Percentiles rank a stretch among this genome's conserved stretches.
phyloP scores from a whole-genome alignment of 2,888 invertebrate species.

The Drosophila greeni region DNA sequence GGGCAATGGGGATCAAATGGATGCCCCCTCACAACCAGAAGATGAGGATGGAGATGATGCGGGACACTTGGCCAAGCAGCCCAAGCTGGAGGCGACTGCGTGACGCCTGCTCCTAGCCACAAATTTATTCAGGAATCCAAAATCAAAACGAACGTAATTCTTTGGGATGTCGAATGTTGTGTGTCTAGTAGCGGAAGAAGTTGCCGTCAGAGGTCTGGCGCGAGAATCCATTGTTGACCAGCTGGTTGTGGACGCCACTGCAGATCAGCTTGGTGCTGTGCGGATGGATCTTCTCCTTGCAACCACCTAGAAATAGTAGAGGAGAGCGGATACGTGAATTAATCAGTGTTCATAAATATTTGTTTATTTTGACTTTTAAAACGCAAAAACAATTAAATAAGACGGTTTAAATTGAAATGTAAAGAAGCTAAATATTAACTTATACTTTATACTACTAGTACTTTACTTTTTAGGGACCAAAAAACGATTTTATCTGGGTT shows the following conservation, averaged over 20 bases:
- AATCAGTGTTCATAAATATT: not conserved
- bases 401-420: not conserved
- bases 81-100: conserved; percentile 57
- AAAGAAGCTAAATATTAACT: not conserved
- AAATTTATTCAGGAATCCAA: conserved; percentile 21
- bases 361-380: not conserved
- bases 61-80: conserved; percentile 52
- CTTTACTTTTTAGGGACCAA: too few relatives aligned
- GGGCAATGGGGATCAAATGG: not conserved
- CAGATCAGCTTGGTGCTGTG: conserved; percentile 88
- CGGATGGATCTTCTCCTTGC: conserved; percentile 83
- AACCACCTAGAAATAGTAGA: conserved; percentile 80
- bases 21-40: not conserved
- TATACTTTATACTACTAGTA: too few relatives aligned
- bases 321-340: not conserved
- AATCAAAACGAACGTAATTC: conserved; percentile 14
- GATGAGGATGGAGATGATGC: not conserved
- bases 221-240: conserved; percentile 89
- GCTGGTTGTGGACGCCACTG: conserved; percentile 88
- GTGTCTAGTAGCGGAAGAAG: conserved; percentile 83
- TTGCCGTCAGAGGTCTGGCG: conserved; percentile 87
- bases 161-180: not conserved
- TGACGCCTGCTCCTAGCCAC: conserved; percentile 42
- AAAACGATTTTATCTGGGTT: too few relatives aligned
- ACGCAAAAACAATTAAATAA: not conserved